Base-by-base conservation (phyloP, 1,140 invertebrate species). In the Lasaia peninsularis region DNA sequence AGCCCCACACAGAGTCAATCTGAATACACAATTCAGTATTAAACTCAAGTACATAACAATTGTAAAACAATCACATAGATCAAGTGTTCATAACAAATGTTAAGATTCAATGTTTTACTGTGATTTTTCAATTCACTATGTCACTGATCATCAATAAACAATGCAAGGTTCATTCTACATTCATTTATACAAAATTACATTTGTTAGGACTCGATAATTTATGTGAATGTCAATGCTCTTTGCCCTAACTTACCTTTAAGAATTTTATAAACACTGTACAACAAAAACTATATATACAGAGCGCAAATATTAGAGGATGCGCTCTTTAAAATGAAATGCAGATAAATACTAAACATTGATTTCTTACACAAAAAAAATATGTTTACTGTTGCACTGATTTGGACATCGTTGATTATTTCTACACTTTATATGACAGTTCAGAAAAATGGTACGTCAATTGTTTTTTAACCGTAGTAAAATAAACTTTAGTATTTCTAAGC, bases 1-100 rank as follows among this genome's bases (percentile, higher is more conserved):
- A 96, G 91, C 94, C 95, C 95, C 95, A 96, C 94, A 95, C 94
- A 82, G 93, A 94, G 92, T 96, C 95, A 94, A 95, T 95, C 94
- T 96, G 88, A 69, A 82, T 77, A 57, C 67, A 78, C 50, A 44
- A 74, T 61, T 58, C 55, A 63, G 58, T 58, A 62, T 70, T 64
- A 65, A 62, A 66, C 62, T 53, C 55, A 52, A 69, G 24, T 28
- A 28, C 2, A 5, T 28, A 28, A 40, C 62, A 50, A 58, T 57
- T 57, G 21, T 0, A 49, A 53, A 56, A 69, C 66, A 65, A 53
- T 51, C 33, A 60, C 52, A 59, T 53, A 32, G 60, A 18, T 40
- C 50, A 32, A 37, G 16, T 35, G 24, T 37, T 11, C 44, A 52
- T 52, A n/a, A 31, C 50, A 56, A 0, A 48, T 48, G n/a, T 48